Evolutionary conservation across 1,140 invertebrate genomes (phyloP), one percentile per base, ranked within the genome.

Genomic region (Drepana arcuata): DNA sequence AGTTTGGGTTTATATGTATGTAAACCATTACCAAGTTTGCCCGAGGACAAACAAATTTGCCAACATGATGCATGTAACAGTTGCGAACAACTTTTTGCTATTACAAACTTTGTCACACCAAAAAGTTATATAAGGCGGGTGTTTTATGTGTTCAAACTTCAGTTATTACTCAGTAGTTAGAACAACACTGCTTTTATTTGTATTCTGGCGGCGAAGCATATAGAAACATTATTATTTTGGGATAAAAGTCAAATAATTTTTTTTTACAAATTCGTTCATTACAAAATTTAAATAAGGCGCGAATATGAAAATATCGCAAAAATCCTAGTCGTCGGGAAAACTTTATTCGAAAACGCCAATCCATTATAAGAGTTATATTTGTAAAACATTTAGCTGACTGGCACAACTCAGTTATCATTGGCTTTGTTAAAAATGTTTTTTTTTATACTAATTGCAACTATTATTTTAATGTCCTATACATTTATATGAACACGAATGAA

Each of bases 211-310:
- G 18, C 4, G 18, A 21, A 21, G 18, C 9, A 5, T 21, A 5
- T 21, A 4, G 18, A 21, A 5, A 21, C 18, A 21, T 21, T 21
- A 9, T 4, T 9, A 4, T 21, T 21, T 4, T 21, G 18, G 9
- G 18, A 21, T 4, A 21, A 21, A 21, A 9, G 4, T 9, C 18
- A 21, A 21, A 32, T 15, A 43, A 2, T 37, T 28, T 27, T 33
- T 15, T 21, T 5, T 21, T 21, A 5, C 4, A 9, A 21, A 21
- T 21, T 21, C 4, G 9, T 21, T 21, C 9, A 21, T n/a, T n/a
- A 7, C 26, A 29, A 24, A 18, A 15, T 31, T 34, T 35, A 23
- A 11, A 18, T 28, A 26, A 7, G 21, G 18, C 18, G 9, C 4
- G 18, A 21, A 5, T 9, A 21, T 21, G 18, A 5, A 9, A 21